phyloP scores from a whole-genome alignment of 2,113 vertebrate genomes.

The Acrocephalus kingi region DNA sequence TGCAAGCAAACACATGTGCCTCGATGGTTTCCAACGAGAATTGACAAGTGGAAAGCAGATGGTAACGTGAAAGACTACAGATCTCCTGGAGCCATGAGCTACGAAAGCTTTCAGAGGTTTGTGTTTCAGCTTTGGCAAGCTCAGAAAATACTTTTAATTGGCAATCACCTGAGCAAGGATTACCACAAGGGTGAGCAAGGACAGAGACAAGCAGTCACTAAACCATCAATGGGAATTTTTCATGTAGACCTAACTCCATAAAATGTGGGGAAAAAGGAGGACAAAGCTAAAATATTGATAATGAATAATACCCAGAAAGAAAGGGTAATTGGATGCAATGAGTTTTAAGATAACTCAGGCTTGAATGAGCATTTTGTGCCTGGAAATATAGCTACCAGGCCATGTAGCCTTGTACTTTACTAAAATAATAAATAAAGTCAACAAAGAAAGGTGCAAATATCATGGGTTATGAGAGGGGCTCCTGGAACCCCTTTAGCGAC shows the following conservation, averaged over 20 bases:
- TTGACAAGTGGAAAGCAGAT: slow-evolving; percentile 32
- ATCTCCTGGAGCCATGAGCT: not conserved
- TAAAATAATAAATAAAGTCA: not conserved
- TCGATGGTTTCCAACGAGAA: not conserved
- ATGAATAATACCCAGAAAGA: not conserved
- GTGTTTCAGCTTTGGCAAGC: not conserved
- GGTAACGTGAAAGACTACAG: not conserved
- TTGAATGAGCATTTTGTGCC: not conserved
- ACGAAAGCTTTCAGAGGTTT: not conserved
- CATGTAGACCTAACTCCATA: not conserved
- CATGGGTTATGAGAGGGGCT: not conserved
- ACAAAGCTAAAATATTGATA: not conserved
- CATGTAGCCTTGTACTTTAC: not conserved
- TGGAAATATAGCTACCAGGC: not conserved
- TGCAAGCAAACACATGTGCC: slow-evolving; percentile 20
- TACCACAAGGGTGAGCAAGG: not conserved
- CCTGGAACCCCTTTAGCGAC: not conserved
- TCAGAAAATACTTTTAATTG: not conserved
- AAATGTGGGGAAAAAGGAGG: not conserved
- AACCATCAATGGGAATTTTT: not conserved
- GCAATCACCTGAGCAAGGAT: not conserved
- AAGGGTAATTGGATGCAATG: not conserved
- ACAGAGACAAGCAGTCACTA: not conserved
- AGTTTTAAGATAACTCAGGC: not conserved
- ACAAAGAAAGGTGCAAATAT: not conserved